Evolutionary conservation across 2,113 vertebrate species (phyloP).

Genomic region (Azemiops feae): DNA sequence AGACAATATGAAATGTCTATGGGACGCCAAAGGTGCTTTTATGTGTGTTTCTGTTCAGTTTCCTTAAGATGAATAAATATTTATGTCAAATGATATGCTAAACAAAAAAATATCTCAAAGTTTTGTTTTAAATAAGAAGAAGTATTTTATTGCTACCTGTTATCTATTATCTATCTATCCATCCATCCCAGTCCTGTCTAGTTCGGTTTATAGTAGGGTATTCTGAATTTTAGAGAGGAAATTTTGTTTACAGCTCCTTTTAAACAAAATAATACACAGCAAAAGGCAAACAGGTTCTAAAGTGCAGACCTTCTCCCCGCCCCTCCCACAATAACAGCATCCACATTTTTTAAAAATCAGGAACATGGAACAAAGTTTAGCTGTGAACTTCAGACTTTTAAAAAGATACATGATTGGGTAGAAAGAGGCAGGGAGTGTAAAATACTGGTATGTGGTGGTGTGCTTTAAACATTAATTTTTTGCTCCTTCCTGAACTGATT

Average conservation of each 20-base stretch:
- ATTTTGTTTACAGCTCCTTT: neutral
- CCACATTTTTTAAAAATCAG: too few relatives aligned
- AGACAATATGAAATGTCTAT: conserved; percentile 65
- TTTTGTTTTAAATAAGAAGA: conserved; percentile 22
- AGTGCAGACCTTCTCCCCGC: neutral
- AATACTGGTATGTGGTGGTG: conserved; percentile 2
- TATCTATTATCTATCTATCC: neutral
- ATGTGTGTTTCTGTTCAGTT: conserved; percentile 73
- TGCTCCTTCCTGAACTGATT: conserved; percentile 9
- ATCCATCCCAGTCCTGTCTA: too few relatives aligned
- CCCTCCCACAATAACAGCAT: too few relatives aligned
- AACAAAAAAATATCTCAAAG: conserved; percentile 30
- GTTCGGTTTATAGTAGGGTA: neutral
- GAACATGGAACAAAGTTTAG: neutral
- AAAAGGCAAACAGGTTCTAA: neutral
- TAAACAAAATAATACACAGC: neutral
- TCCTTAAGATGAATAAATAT: conserved; percentile 74
- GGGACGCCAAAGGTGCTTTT: conserved; percentile 71
- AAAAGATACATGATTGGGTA: conserved; percentile 31
- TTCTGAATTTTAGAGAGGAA: neutral
- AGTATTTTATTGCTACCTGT: neutral
- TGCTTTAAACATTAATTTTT: conserved; percentile 32
- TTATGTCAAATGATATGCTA: conserved; percentile 71
- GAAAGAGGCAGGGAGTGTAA: neutral
- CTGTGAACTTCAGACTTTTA: neutral